phyloP scores from a whole-genome alignment of 2,888 invertebrate species.

The Troides aeacus region DNA sequence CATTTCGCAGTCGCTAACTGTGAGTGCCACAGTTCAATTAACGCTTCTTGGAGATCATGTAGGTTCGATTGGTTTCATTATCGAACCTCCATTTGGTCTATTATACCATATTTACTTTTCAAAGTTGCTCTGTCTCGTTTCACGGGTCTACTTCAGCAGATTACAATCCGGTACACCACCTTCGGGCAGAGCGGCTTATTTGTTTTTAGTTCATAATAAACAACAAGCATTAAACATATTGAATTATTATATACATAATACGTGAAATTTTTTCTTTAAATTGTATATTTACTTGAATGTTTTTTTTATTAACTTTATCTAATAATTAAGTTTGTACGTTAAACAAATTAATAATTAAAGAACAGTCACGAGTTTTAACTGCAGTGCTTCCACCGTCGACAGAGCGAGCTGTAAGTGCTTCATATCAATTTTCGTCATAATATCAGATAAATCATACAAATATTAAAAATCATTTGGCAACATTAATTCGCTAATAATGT shows the following conservation, averaged over 20 bases:
- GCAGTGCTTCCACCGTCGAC: constrained; percentile 29
- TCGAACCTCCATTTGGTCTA: constrained; percentile 50
- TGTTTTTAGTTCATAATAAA: constrained; percentile 33
- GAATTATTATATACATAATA: not conserved
- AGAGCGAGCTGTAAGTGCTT: constrained; percentile 37
- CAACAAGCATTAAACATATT: not conserved
- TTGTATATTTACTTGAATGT: not conserved
- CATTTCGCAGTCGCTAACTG: constrained; percentile 80
- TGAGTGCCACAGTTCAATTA: constrained; percentile 81
- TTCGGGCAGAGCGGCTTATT: constrained; percentile 47
- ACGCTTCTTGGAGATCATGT: constrained; percentile 54
- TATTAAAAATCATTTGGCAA: constrained; percentile 27
- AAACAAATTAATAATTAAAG: not conserved
- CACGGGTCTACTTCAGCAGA: not conserved
- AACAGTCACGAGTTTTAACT: constrained; percentile 21
- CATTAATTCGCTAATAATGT: not conserved
- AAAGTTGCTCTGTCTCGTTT: constrained; percentile 52
- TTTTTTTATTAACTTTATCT: not conserved
- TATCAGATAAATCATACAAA: constrained; percentile 27
- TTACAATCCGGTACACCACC: constrained; percentile 32
- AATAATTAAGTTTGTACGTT: constrained; percentile 10
- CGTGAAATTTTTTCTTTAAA: not conserved
- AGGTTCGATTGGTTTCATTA: constrained; percentile 30
- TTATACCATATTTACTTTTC: constrained; percentile 52
- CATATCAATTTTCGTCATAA: constrained; percentile 32